Evolutionary conservation across 2,888 invertebrate species (phyloP), one percentile per base, ranked within the genome.

Genomic region (Tyria jacobaeae): DNA sequence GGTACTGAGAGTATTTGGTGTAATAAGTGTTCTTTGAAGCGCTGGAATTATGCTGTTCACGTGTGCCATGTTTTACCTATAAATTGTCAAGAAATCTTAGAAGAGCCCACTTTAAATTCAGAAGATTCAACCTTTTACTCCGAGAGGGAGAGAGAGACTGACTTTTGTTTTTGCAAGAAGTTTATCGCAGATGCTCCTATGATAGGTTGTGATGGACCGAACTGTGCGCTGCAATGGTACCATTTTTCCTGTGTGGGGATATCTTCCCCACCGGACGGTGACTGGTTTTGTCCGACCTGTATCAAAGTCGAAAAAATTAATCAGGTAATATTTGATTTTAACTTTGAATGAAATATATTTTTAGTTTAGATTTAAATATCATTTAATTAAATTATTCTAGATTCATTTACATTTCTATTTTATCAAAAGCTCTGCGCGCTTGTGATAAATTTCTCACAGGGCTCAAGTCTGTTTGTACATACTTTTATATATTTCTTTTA

Each of bases 181-280:
- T 75, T 82, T 27, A 69, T 87, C 3, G 73, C 73, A 2, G 81
- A 83, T 9, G 69, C 84, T 0, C 77, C 75, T 0, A 91, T 90
- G 90, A 91, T 90, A 37, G 91, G 87, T 0, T 91, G 91, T 44
- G 91, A 91, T 66, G 85, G 80, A 1, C 75, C 83, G 0, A 65
- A 68, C 0, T 91, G 91, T 57, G 52, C 31, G 0, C 56, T 79
- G 3, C 84, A 90, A 58, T 91, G 91, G 91, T 91, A 82, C 65
- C 91, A 91, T 51, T 91, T 88, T 56, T 52, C 76, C 5, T 91
- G 91, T 49, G 88, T 91, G 1, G 89, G 90, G 0, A 79, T 91
- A 25, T 72, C 61, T 0, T 66, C 76, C 1, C 75, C 87, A 0
- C 90, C 91, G 0, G 81, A 84, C 0, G 91, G 90, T 0, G 82